Percentiles rank a stretch among this genome's conserved stretches.
These are phyloP conservation scores for Proisotoma minuta DNA, from an alignment of 2,888 invertebrate species.

Conservation along the genomic window DNA sequence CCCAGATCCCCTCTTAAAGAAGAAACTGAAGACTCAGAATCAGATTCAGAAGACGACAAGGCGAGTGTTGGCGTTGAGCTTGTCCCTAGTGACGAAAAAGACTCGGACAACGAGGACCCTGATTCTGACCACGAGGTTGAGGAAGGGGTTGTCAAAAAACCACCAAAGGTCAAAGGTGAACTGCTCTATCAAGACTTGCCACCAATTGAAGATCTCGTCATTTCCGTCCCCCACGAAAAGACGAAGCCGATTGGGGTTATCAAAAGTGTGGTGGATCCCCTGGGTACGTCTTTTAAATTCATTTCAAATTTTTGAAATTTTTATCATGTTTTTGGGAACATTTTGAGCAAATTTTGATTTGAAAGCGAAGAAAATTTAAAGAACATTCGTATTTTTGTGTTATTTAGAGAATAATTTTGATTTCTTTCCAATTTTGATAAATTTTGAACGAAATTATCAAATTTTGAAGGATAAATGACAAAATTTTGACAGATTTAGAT, in stretches of 20 bases:
- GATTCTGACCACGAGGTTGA: no score
- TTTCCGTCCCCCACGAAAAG: conserved; percentile 70
- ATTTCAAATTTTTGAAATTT: background rate
- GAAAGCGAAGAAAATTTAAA: background rate
- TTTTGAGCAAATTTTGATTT: background rate
- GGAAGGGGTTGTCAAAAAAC: background rate
- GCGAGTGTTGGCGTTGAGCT: background rate
- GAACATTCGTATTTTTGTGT: background rate
- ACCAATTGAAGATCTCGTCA: conserved; percentile 73
- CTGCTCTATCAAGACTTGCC: conserved; percentile 66
- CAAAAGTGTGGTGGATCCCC: conserved; percentile 65
- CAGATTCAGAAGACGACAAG: conserved; percentile 17
- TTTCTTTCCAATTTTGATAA: no score
- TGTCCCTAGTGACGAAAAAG: no score
- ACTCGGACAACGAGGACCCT: no score
- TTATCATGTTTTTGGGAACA: background rate
- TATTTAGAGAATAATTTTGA: no score
- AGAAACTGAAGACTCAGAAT: conserved; percentile 29
- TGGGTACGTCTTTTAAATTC: conserved; percentile 55
- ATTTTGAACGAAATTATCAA: no score
- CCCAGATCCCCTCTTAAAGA: no score
- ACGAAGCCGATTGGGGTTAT: conserved; percentile 70
- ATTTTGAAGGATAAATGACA: no score
- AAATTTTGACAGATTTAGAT: no score
- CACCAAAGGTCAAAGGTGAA: conserved; percentile 56